Base-by-base conservation (phyloP, 2,113 vertebrate genomes). In the Leptobrachium leishanense region DNA sequence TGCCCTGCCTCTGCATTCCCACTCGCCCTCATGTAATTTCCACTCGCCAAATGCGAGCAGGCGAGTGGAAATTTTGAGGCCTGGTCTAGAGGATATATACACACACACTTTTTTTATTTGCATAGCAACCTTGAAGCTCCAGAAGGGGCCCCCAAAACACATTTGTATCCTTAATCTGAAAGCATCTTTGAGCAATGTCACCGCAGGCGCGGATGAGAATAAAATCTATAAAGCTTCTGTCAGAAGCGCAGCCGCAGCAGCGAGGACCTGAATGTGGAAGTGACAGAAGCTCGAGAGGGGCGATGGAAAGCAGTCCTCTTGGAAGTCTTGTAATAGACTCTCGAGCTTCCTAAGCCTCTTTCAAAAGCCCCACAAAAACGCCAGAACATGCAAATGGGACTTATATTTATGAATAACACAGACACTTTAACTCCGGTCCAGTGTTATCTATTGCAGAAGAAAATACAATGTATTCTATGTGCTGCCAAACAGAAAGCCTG, bases 171-270 rank as follows among this genome's bases (percentile, higher is more conserved):
- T 59, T 59, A 59, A 59, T 59, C 55, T 59, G 1, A 41, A 39
- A 46, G 15, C 50, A 70, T 70, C 43, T 43, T 41, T 63, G 76
- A 59, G 62, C 5, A 68, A 70, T 53, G 76, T 70, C 76, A 57
- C 39, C 63, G 76, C 63, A 68, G 50, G 53, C 50, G 31, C 50
- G 43, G 59, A 43, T 44, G 31, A 63, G 68, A 40, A 63, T 41
- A 62, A 41, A 62, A 77, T 77, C 67, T 43, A 54, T 77, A 77
- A 69, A 77, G 67, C 68, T 77, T 77, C 76, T 67, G 67, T 46
- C 67, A 77, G 68, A 63, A 77, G 54, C 63, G 76, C 76, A 69
- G 9, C 42, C 62, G 31, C 59, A 77, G 75, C 75, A 77, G 7
- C 59, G 65, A 31, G 20, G 46, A 11, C 53, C 13, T 40, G 20